Base-by-base conservation (phyloP, 2,113 vertebrate species). In the Turnix velox region DNA sequence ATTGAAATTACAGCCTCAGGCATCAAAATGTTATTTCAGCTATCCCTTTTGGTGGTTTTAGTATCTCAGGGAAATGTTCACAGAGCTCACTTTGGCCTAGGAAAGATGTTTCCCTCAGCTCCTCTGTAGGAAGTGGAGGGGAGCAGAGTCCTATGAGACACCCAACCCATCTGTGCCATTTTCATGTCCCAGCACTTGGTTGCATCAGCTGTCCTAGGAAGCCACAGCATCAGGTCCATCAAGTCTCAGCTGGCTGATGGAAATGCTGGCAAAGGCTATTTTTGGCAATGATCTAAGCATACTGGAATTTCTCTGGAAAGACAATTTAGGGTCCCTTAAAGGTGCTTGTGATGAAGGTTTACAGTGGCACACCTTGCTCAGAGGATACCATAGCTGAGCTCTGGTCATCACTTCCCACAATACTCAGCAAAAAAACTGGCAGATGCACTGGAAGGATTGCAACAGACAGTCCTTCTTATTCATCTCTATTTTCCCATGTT, bases 401-500 rank as follows among this genome's bases (percentile, higher is more conserved):
- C 59, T 80, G 40, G 31, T 59, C 30, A 63, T 61, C 28, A 4
- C 48, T 71, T 74, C 22, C 24, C 42, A 66, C 11, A 12, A 20
- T 14, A 24, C 42, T 69, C 49, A 66, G n/a, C 75, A 93, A 65
- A 92, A 92, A 73, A 46, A n/a, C 49, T 92, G 83, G 51, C 59
- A 92, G 83, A 84, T 73, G 45, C 75, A 78, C 18, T 76, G 18
- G 37, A 42, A 69, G 62, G 88, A 88, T 88, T 96, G 90, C 92
- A 87, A 77, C 84, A 96, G 80, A 19, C 30, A 54, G 52, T 65
- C n/a, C 65, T 61, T 91, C 86, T 89, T 95, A 91, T 42, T 95
- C 89, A 93, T 80, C 77, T 76, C 54, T 83, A 4, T 92, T 94
- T 77, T 92, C 40, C 46, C 46, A 42, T 93, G 73, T 62, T 91